Conservation (phyloP, 2,797 vertebrate genomes). For the Danio kyathit region DNA sequence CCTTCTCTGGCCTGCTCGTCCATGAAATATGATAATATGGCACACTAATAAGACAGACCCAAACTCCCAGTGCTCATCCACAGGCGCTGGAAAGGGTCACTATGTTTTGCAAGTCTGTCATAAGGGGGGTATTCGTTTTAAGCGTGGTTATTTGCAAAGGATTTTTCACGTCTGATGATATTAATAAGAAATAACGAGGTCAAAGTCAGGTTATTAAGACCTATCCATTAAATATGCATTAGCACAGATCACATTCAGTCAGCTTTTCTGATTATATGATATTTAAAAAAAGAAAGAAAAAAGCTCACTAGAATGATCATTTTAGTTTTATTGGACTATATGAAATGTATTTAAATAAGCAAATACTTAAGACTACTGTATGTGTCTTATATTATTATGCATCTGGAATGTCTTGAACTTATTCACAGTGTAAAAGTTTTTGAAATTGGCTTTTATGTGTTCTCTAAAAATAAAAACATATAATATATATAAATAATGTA, state of each 20-base stretch:
- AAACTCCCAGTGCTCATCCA: slow-evolving; percentile 42
- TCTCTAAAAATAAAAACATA: too few species aligned
- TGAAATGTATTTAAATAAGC: too few species aligned
- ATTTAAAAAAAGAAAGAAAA: neutral
- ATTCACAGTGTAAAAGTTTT: too few species aligned
- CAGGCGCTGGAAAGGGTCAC: slow-evolving; percentile 4
- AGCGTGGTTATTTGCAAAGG: neutral
- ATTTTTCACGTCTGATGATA: slow-evolving; percentile 8
- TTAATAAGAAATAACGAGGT: neutral
- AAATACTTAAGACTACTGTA: too few species aligned
- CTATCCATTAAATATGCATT: neutral
- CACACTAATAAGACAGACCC: slow-evolving; percentile 61
- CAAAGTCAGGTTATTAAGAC: neutral
- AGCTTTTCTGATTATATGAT: neutral
- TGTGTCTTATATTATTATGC: too few species aligned
- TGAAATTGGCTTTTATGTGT: too few species aligned
- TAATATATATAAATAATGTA: too few species aligned
- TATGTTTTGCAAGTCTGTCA: neutral
- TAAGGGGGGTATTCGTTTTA: neutral
- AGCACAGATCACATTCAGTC: neutral
- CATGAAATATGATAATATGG: slow-evolving; percentile 68
- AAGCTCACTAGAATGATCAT: neutral
- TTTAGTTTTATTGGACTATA: neutral
- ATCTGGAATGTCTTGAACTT: too few species aligned
- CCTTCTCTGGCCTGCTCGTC: slow-evolving; percentile 57